These are phyloP conservation scores for Willisornis vidua DNA, from an alignment of 2,113 vertebrate species.

Conservation along the genomic window DNA sequence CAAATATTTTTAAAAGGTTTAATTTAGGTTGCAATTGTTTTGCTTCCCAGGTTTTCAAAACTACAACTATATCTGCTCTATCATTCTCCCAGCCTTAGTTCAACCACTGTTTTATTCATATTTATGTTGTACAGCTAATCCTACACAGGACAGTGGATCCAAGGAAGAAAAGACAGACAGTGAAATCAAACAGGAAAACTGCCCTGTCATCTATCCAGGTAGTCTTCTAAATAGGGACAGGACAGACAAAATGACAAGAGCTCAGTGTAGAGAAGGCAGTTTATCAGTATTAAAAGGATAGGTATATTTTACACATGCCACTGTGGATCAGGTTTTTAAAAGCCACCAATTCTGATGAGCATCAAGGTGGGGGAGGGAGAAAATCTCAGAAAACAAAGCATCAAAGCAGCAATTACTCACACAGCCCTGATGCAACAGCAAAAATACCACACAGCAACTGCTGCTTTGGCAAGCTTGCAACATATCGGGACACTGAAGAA, in stretches of 20 bases:
- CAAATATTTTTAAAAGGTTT: neutral
- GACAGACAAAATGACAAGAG: neutral
- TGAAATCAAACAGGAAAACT: neutral
- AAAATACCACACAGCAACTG: neutral
- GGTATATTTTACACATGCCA: neutral
- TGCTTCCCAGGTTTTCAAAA: neutral
- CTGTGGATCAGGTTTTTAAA: neutral
- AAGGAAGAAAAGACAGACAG: neutral
- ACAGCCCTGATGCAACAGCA: neutral
- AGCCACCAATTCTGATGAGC: neutral
- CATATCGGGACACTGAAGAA: neutral
- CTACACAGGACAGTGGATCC: neutral
- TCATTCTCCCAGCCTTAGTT: neutral
- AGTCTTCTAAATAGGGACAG: neutral
- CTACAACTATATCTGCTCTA: neutral
- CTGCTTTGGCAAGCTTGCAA: neutral
- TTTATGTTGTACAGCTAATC: neutral
- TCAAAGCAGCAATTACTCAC: neutral
- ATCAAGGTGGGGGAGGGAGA: fast-evolving
- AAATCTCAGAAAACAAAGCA: neutral
- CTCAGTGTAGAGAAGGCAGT: neutral
- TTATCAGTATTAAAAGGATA: neutral
- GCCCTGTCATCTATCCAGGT: neutral
- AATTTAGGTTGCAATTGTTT: neutral
- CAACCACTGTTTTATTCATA: neutral